These are phyloP conservation scores for Labia minor DNA, from an alignment of 2,888 invertebrate species.

Conservation along the genomic window DNA sequence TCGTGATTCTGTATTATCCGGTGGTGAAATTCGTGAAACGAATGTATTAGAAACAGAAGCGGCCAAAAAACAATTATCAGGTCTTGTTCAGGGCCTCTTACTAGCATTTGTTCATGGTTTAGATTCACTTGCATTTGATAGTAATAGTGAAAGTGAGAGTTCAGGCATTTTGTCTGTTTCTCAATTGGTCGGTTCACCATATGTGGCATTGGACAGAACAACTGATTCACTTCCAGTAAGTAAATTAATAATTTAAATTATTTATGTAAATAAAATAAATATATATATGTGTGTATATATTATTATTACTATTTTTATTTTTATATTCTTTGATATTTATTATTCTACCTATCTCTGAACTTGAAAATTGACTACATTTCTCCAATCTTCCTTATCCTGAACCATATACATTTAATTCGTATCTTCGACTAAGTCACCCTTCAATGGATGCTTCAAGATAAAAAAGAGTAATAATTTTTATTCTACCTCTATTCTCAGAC, in stretches of 20 bases:
- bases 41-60: constrained; percentile 44
- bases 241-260: background rate
- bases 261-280: background rate
- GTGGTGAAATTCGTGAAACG: constrained; percentile 52
- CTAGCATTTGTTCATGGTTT: constrained; percentile 53
- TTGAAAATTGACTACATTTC: no score
- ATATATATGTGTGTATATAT: no score
- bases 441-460: no score
- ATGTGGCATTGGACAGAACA: constrained; percentile 31
- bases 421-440: no score
- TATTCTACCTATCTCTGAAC: no score
- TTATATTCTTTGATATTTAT: no score
- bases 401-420: no score
- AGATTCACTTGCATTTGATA: constrained; percentile 58
- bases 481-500: no score
- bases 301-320: no score
- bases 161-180: constrained; percentile 43
- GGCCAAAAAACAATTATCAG: constrained; percentile 40
- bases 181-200: constrained; percentile 52
- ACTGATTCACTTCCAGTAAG: constrained; percentile 14
- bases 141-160: constrained; percentile 46
- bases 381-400: no score
- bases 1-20: constrained; percentile 57
- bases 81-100: constrained; percentile 49
- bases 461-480: no score